Base-by-base conservation (phyloP, 2,888 invertebrate genomes). In the Blastobasis adustella region DNA sequence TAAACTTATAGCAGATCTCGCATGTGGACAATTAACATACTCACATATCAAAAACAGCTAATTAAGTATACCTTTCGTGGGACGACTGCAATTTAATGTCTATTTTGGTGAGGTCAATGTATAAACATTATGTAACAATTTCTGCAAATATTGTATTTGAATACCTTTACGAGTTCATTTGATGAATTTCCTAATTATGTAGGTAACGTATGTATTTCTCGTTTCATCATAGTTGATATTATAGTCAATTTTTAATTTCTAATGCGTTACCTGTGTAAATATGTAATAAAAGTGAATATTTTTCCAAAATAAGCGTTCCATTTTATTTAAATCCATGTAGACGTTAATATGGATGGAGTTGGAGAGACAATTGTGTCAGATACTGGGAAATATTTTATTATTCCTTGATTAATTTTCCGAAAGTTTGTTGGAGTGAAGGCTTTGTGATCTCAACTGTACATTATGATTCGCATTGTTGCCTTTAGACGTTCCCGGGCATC, bases 251-350 rank as follows among this genome's bases (percentile, higher is more conserved):
- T 54, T 49, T 53, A 54, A 23, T 58, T 53, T 46, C 41, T 36
- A 23, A 45, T 50, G 47, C 9, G 37, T 57, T 56, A 23, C 51
- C 54, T 54, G 37, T 82, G 82, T 83, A 82, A 77, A 82, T 81
- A 83, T 81, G 81, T 82, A 79, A 23, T 64, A 78, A 76, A 76
- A 79, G 66, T 82, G 81, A 83, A 85, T 84, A 84, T 84, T 82
- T 85, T 84, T 82, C 61, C 72, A 75, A 71, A 78, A 74, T 61
- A 65, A 47, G 23, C 49, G 23, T 50, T 48, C 51, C 58, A 23
- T 58, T 57, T 59, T 49, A 50, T 54, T 60, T 23, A 23, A 23
- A 43, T 49, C 49, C 45, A 46, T 38, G 52, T 51, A 49, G 23
- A 43, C 46, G 53, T 52, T 46, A 53, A 56, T 55, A 48, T 50